A percentile compares a stretch with the other conserved stretches of the same genome.
These are phyloP conservation scores for Prietella phreatophila DNA, from an alignment of 2,113 vertebrate species.

Conservation along the genomic window DNA sequence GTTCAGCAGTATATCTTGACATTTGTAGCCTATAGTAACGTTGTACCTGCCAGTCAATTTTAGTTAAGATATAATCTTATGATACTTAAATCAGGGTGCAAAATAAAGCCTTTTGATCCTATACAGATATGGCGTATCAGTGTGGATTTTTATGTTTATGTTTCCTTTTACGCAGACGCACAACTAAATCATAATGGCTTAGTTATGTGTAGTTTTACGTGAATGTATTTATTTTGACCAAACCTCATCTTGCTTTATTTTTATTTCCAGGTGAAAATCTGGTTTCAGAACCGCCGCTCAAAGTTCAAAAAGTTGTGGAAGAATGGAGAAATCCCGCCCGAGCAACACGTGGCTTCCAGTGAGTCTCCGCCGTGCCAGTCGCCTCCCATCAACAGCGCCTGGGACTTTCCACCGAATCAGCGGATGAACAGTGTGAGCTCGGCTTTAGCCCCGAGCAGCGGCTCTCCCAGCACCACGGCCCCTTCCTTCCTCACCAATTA, in stretches of 20 bases:
- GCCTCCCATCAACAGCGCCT: slow-evolving; percentile 76
- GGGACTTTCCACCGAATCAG: slow-evolving; percentile 88
- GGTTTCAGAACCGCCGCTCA: slow-evolving; percentile 94
- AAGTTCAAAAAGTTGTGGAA: slow-evolving; percentile 99
- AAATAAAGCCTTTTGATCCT: neutral
- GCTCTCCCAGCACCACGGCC: slow-evolving; percentile 71
- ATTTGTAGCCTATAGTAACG: neutral
- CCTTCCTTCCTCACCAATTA: slow-evolving; percentile 87
- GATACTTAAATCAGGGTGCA: neutral
- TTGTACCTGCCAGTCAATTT: neutral
- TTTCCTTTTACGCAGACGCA: neutral
- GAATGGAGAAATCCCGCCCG: slow-evolving; percentile 88
- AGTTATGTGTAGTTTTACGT: no score
- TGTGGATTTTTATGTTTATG: neutral
- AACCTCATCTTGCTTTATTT: neutral
- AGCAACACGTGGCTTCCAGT: slow-evolving; percentile 80
- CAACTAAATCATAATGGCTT: neutral
- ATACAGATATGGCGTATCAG: neutral
- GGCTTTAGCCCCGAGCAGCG: slow-evolving; percentile 76
- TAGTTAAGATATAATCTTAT: neutral
- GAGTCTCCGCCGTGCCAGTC: slow-evolving; percentile 84
- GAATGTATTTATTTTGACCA: neutral
- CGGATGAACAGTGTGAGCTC: slow-evolving; percentile 75
- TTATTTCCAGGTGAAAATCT: slow-evolving; percentile 84
- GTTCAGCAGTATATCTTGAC: neutral